Evolutionary conservation across 1,140 invertebrate species (phyloP), one percentile per base, ranked within the genome.

Genomic region (Neelides sp.): DNA sequence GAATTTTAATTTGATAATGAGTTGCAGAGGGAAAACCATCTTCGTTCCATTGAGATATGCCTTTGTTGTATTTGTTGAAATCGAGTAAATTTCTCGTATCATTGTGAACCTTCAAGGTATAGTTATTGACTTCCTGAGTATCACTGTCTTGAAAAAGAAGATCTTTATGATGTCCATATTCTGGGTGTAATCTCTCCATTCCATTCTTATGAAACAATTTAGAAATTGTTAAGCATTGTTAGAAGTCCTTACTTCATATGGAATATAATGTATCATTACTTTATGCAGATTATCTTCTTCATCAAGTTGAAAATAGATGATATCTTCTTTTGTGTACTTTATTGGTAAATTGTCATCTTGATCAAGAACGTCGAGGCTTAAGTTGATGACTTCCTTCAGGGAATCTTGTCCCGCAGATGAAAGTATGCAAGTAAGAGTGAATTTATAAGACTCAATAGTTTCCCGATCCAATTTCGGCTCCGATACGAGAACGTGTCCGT

Each of bases 61-160:
- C n/a, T n/a, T n/a, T n/a, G n/a, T n/a, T n/a, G n/a, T n/a, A n/a
- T n/a, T n/a, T 24, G n/a, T 49, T 35, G 1, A 51, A 41, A 17
- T 37, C 30, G 2, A 58, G 24, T 4, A 58, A 20, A 3, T 47
- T 10, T 34, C 34, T 44, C 8, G 56, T 58, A 30, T 58, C 56
- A 27, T 58, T 58, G 3, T 51, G 2, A 23, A 8, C 17, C 10
- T 37, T 43, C 10, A 51, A 41, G 10, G 46, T 28, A 23, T 48
- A 54, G 3, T 48, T 50, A 22, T 61, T 61, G 0, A 57, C 50
- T 12, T 41, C 46, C 2, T 28, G 3, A 1, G 54, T 47, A 24
- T 61, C 59, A 0, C 39, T 36, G 34, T 61, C 59, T 12, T 36
- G n/a, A 8, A 37, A 39, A 1, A 57, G 45, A 15, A 57, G 46